A percentile compares a stretch with the other conserved stretches of the same genome.
Conservation (phyloP, 2,113 vertebrate species). For the Climacteris rufus region DNA sequence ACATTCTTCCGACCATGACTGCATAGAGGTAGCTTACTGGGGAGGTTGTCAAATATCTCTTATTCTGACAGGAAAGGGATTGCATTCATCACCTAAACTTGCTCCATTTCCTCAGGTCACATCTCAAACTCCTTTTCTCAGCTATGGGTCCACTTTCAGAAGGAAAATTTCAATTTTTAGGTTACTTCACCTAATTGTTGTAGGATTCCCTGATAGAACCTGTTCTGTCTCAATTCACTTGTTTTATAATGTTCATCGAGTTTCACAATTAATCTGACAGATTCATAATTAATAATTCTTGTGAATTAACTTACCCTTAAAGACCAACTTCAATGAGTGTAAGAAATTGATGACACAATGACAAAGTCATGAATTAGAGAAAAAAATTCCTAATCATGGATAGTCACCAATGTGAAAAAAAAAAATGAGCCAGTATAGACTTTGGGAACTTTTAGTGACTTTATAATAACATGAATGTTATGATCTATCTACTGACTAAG, state of each 20-base stretch:
- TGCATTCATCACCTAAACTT: background rate
- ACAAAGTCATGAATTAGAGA: background rate
- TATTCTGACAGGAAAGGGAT: background rate
- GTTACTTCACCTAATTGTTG: background rate
- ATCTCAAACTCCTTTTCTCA: background rate
- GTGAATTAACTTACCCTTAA: background rate
- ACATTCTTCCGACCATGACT: background rate
- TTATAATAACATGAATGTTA: background rate
- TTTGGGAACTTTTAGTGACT: background rate
- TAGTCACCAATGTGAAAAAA: background rate
- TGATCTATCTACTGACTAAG: background rate
- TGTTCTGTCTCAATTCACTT: background rate
- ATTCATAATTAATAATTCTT: background rate
- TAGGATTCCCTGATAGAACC: background rate
- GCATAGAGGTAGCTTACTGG: background rate
- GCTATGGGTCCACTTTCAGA: background rate
- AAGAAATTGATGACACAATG: background rate
- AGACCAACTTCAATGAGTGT: background rate
- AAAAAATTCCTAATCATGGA: background rate
- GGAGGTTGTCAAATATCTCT: background rate
- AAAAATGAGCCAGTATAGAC: background rate
- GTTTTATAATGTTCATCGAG: background rate
- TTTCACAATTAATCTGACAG: background rate
- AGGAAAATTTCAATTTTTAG: background rate
- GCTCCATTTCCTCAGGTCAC: background rate